Evolutionary conservation across 2,797 vertebrate species (phyloP).

Genomic region (Remorina albescens): DNA sequence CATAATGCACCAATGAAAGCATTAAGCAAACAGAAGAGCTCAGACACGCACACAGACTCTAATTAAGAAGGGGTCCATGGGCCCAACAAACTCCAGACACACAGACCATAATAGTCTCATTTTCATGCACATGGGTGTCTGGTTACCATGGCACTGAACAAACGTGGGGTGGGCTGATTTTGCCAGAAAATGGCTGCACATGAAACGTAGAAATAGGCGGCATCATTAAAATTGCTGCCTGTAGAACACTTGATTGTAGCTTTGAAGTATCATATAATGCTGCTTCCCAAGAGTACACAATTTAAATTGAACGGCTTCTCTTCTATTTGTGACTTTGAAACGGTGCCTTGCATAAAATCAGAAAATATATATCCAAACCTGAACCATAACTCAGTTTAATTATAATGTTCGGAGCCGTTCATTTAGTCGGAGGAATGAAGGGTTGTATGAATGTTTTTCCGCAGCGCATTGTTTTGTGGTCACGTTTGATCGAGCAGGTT

Average conservation of each 20-base stretch:
- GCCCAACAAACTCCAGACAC: constrained; percentile 71
- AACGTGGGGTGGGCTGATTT: constrained; percentile 56
- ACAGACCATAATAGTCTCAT: constrained; percentile 78
- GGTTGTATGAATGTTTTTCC: constrained; percentile 8
- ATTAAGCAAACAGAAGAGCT: constrained; percentile 70
- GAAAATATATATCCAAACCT: constrained; percentile 15
- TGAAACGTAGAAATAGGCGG: constrained; percentile 47
- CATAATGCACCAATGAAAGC: constrained; percentile 66
- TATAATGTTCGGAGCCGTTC: neutral
- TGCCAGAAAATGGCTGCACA: constrained; percentile 27
- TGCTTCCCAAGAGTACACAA: constrained; percentile 20
- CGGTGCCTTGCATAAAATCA: neutral
- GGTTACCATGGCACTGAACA: constrained; percentile 74
- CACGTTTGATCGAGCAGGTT: constrained; percentile 37
- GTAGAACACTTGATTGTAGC: constrained; percentile 27
- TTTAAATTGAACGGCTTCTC: neutral
- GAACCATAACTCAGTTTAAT: constrained; percentile 6
- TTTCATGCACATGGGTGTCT: constrained; percentile 78
- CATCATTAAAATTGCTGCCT: constrained; percentile 18
- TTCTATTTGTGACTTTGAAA: constrained; percentile 25
- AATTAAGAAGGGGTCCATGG: constrained; percentile 77
- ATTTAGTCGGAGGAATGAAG: constrained; percentile 13
- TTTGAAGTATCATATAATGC: constrained; percentile 34
- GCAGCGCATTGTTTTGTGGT: constrained; percentile 19
- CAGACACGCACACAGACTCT: constrained; percentile 63